Evolutionary conservation across 2,113 vertebrate species (phyloP).

Genomic region (Nipponia nippon): DNA sequence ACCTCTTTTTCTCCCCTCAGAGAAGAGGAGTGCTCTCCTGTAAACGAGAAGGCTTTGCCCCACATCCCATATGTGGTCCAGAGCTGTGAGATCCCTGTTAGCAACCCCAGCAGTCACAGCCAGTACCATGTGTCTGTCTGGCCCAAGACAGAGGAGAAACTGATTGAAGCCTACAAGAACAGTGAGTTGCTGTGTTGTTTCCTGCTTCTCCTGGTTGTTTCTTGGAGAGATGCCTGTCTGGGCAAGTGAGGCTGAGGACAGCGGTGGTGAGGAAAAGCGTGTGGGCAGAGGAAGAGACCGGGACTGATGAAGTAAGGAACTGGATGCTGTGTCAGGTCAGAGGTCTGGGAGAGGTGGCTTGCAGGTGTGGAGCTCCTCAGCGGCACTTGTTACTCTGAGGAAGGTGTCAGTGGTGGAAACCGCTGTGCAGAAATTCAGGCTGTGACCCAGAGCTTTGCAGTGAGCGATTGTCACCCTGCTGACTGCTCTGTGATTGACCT

Average conservation of each 20-base stretch:
- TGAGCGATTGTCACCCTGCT: background rate
- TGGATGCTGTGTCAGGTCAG: background rate
- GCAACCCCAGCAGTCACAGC: background rate
- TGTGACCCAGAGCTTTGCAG: background rate
- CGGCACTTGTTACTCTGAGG: background rate
- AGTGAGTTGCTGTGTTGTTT: constrained; percentile 35
- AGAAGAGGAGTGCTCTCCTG: constrained; percentile 47
- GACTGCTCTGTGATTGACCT: background rate
- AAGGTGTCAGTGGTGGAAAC: background rate
- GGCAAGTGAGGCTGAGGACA: background rate
- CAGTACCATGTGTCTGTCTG: constrained; percentile 44
- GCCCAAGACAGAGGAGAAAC: background rate
- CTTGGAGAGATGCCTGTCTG: background rate
- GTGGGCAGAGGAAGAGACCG: background rate
- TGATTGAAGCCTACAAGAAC: background rate
- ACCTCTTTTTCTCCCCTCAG: background rate
- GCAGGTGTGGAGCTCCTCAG: background rate
- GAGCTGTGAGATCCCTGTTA: constrained; percentile 56
- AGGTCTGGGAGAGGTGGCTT: background rate
- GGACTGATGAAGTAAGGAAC: background rate
- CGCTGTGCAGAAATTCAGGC: background rate
- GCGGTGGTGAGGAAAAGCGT: background rate
- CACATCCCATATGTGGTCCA: background rate
- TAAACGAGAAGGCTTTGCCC: background rate
- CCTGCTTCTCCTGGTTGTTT: background rate